phyloP scores from a whole-genome alignment of 2,113 vertebrate genomes.

The Regulus satrapa region DNA sequence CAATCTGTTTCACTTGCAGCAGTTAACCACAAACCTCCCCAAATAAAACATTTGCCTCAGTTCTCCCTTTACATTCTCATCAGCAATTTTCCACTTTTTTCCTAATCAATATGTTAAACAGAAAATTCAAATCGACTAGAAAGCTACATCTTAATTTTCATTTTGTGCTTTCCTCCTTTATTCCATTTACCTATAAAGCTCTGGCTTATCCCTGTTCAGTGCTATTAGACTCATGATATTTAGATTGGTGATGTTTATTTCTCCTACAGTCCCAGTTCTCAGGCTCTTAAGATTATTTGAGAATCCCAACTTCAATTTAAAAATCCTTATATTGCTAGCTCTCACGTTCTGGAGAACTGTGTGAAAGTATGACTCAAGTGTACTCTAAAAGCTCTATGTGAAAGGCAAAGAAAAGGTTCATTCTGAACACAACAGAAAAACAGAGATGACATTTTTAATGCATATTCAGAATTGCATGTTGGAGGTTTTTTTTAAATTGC shows the following conservation, averaged over 20 bases:
- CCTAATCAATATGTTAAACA: background rate
- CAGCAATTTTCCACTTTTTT: background rate
- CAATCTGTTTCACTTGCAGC: background rate
- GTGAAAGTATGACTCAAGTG: slow-evolving; percentile 15
- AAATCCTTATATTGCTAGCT: slow-evolving; percentile 19
- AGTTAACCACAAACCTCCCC: background rate
- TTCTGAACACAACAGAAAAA: background rate
- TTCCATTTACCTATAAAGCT: background rate
- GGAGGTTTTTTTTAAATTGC: background rate
- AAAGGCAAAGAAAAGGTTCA: slow-evolving; percentile 26
- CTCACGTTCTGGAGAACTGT: slow-evolving; percentile 27
- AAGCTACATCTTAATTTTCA: background rate
- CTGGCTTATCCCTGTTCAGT: background rate
- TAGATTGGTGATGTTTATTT: slow-evolving; percentile 31
- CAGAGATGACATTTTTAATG: background rate
- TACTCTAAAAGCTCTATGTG: background rate
- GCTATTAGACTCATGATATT: background rate
- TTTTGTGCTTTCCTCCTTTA: background rate
- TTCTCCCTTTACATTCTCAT: background rate
- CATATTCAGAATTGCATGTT: background rate
- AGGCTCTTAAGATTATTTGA: slow-evolving; percentile 34
- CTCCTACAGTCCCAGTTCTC: background rate
- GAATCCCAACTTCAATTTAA: slow-evolving; percentile 37
- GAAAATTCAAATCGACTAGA: background rate
- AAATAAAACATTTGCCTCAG: background rate